Base-by-base conservation (phyloP, 1,140 invertebrate genomes). In the Anoplophora glabripennis region DNA sequence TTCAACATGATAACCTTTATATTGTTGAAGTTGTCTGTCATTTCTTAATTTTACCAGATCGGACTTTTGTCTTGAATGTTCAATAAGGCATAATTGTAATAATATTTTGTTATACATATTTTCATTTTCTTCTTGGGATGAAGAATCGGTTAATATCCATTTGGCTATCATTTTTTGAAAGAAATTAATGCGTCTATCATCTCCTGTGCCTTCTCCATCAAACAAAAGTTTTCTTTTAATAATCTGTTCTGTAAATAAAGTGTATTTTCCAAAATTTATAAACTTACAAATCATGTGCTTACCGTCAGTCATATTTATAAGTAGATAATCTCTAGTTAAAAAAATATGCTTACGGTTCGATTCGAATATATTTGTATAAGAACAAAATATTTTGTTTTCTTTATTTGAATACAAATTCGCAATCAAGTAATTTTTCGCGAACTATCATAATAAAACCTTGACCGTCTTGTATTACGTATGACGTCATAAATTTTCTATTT, bases 151-250 rank as follows among this genome's bases (percentile, higher is more conserved):
- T 18, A 18, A 46, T 46, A 46, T 46, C 12, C 12, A 46, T 18
- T 46, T 46, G 4, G 28, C 7, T 17, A 46, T 46, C 44, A 46
- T 46, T 18, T 46, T 46, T 18, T 15, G 42, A 44, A 46, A 28
- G 18, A 46, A 18, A 18, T 46, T 46, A 28, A 46, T 46, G 17
- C 44, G 17, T 46, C 44, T 3, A 14, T 46, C 44, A 46, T 46
- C 44, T 10, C 44, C 44, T 15, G 44, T 46, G 17, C 44, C 44
- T n/a, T 46, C 44, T n/a, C 44, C 44, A 18, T 46, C 44, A 46
- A 46, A 46, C 17, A 46, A n/a, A 0, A 46, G 44, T 46, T 46
- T 46, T 8, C 44, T 46, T 18, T 18, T 46, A n/a, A 46, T 46
- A 28, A 46, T 18, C 18, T 46, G 12, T 46, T 46, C 44, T 46